Evolutionary conservation across 2,888 invertebrate genomes (phyloP), one percentile per base, ranked within the genome.

Genomic region (Metalampra italica): DNA sequence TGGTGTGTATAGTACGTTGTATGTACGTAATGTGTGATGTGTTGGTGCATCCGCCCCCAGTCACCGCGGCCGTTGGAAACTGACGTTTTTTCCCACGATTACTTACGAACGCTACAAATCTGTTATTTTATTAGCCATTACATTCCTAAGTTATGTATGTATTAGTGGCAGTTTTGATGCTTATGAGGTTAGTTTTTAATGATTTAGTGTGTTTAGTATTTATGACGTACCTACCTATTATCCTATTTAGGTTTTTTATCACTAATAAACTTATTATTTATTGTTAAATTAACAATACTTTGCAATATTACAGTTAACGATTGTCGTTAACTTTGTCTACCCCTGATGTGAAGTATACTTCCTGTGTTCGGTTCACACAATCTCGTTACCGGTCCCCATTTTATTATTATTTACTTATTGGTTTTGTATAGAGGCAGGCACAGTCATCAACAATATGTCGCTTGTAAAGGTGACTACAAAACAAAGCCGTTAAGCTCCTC

Each of bases 401-500:
- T 76, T 82, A 82, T 82, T 85, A 84, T 84, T 85, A 84, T 82
- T 81, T 82, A 79, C 76, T 82, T 83, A 84, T 85, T 80, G 82
- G 82, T 84, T 82, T 82, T 82, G 78, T 75, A 79, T 83, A 78
- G 73, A 80, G 75, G 81, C 78, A 72, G 73, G 78, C 48, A 43
- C 81, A 70, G 81, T 75, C 79, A 81, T 84, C 82, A 80, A 82
- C 86, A 85, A 83, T 86, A 83, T 83, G 82, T 82, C 83, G 83
- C 78, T 81, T 80, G 74, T 81, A 84, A 82, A 84, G 83, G 83
- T 82, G 83, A 84, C 83, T 82, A 81, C 83, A 78, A 83, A 86
- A 86, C 85, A 84, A 82, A 82, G 83, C 82, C 82, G 82, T 83
- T 81, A 78, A 77, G 71, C 76, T 74, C 69, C 67, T 71, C 72